Percentiles rank a stretch among this genome's conserved stretches.
phyloP scores from a whole-genome alignment of 1,140 invertebrate species.

The Aphelenchoides fujianensis region DNA sequence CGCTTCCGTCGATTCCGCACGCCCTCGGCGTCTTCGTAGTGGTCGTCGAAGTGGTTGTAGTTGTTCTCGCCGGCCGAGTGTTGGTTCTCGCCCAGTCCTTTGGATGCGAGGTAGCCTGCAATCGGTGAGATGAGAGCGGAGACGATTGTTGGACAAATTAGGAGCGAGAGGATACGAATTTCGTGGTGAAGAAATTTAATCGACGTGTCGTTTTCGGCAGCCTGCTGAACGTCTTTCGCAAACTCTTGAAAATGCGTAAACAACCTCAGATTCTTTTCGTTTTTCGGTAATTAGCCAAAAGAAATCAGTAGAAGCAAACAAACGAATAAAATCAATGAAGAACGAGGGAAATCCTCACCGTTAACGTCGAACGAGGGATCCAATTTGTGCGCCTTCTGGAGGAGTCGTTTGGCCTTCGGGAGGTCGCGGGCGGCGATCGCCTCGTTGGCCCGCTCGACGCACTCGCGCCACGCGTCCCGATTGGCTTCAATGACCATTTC shows the following conservation, averaged over 20 bases:
- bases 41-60: constrained; percentile 12
- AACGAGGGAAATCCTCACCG: constrained; percentile 31
- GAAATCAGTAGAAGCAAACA: constrained; percentile 24
- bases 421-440: constrained; percentile 46
- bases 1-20: neutral
- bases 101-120: neutral
- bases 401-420: constrained; percentile 43
- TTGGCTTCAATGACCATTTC: constrained; percentile 51
- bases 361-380: constrained; percentile 55
- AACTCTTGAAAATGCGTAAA: too few relatives aligned
- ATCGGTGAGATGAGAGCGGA: neutral
- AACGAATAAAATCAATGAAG: constrained; percentile 20
- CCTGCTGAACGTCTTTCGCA: too few relatives aligned
- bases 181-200: too few relatives aligned
- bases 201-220: too few relatives aligned
- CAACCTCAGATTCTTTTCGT: too few relatives aligned
- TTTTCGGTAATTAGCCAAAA: too few relatives aligned
- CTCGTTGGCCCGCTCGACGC: constrained; percentile 42
- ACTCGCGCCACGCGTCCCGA: constrained; percentile 46
- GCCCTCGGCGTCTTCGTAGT: constrained; percentile 25
- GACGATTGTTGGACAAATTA: constrained; percentile 12
- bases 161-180: too few relatives aligned
- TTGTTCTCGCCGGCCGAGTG: neutral
- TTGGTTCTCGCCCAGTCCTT: constrained; percentile 5
- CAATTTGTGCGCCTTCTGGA: constrained; percentile 53